Percentiles rank a stretch among this genome's conserved stretches.
These are phyloP conservation scores for Phthorimaea operculella DNA, from an alignment of 1,140 invertebrate species.

Conservation along the genomic window DNA sequence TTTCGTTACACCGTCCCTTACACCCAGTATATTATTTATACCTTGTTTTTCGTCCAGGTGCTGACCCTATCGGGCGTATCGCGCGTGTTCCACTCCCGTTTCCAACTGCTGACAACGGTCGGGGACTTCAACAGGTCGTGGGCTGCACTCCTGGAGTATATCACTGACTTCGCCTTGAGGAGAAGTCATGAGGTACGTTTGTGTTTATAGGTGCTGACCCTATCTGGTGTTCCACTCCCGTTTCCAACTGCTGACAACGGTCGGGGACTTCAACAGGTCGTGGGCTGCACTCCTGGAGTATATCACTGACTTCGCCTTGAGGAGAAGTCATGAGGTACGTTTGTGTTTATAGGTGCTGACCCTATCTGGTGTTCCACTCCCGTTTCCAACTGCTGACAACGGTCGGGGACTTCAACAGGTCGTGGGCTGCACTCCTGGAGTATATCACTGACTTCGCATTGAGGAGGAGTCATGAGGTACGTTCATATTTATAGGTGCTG, in stretches of 20 bases:
- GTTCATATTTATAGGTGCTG: not conserved
- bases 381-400: slow-evolving; percentile 87
- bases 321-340: slow-evolving; percentile 90
- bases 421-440: slow-evolving; percentile 92
- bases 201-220: slow-evolving; percentile 6
- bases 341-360: slow-evolving; percentile 1
- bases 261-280: slow-evolving; percentile 92
- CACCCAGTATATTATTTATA: not conserved
- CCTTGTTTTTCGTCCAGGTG: not conserved
- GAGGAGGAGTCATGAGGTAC: slow-evolving; percentile 92
- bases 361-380: slow-evolving; percentile 84
- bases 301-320: slow-evolving; percentile 91
- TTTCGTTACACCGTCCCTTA: no score
- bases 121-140: slow-evolving; percentile 94
- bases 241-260: slow-evolving; percentile 81
- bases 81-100: slow-evolving; percentile 88
- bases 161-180: slow-evolving; percentile 90
- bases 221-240: slow-evolving; percentile 89
- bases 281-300: slow-evolving; percentile 94
- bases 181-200: slow-evolving; percentile 91
- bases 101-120: slow-evolving; percentile 83
- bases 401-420: slow-evolving; percentile 90
- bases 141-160: slow-evolving; percentile 92
- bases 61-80: slow-evolving; percentile 70
- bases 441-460: slow-evolving; percentile 94